Evolutionary conservation across 2,888 invertebrate genomes (phyloP).

Genomic region (Hymenopus coronatus): DNA sequence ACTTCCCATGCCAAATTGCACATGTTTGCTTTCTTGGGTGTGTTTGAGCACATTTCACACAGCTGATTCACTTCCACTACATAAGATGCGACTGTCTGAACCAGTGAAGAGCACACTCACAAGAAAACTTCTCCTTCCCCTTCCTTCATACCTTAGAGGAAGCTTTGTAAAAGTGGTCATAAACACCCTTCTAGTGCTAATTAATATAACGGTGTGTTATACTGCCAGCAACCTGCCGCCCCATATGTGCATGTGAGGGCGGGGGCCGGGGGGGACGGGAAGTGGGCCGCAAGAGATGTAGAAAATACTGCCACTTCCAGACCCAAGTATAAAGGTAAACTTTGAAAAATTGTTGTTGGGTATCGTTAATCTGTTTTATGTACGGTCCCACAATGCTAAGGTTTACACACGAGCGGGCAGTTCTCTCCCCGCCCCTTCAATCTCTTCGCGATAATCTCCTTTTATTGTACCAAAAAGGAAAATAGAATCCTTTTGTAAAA

Average conservation of each 20-base stretch:
- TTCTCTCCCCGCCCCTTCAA: too few species aligned
- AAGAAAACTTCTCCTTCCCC: neutral
- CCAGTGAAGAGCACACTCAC: neutral
- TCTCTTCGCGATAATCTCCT: neutral
- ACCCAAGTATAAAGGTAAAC: constrained; percentile 7
- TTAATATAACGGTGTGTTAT: constrained; percentile 11
- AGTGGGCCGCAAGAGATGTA: neutral
- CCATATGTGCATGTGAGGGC: neutral
- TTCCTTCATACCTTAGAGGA: neutral
- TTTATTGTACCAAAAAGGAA: neutral
- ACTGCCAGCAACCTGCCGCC: neutral
- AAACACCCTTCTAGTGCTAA: constrained; percentile 12
- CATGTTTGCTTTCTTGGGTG: neutral
- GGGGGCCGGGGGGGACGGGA: too few species aligned
- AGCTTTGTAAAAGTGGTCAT: neutral
- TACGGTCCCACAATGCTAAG: neutral
- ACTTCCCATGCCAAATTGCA: too few species aligned
- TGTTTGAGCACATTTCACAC: neutral
- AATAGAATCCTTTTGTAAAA: too few species aligned
- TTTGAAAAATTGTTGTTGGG: neutral
- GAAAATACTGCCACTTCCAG: neutral
- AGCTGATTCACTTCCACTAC: neutral
- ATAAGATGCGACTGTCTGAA: neutral
- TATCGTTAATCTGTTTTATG: constrained; percentile 11
- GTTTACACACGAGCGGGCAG: neutral